Evolutionary conservation across 2,797 vertebrate genomes (phyloP).

Genomic region (Muraenolepis orangiensis): DNA sequence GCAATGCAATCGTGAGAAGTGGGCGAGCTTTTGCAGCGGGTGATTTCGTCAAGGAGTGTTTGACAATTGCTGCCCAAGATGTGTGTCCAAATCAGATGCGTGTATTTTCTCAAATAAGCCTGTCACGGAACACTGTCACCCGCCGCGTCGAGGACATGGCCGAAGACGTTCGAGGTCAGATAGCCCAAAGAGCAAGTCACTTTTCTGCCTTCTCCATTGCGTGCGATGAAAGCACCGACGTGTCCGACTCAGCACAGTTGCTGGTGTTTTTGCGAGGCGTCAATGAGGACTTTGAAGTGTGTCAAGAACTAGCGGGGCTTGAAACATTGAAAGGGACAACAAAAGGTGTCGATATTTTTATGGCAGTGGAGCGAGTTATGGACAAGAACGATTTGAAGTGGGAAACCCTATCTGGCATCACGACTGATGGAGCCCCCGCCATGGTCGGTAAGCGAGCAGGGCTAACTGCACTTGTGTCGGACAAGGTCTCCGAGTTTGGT

Average conservation of each 20-base stretch:
- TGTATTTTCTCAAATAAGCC: constrained; percentile 5
- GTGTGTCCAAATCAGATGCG: not conserved
- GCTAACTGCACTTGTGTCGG: not conserved
- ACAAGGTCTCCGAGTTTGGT: not conserved
- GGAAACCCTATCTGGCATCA: not conserved
- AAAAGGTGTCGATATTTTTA: not conserved
- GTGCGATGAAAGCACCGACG: constrained; percentile 1
- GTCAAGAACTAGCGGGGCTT: not conserved
- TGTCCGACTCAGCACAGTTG: not conserved
- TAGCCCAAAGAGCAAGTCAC: not conserved
- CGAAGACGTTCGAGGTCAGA: not conserved
- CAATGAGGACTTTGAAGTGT: not conserved
- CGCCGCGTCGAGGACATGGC: constrained; percentile 2
- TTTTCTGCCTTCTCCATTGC: constrained; percentile 4
- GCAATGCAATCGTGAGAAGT: not conserved
- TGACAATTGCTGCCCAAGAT: not conserved
- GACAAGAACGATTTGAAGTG: not conserved
- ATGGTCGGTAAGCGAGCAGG: not conserved
- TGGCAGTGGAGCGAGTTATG: not conserved
- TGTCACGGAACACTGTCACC: constrained; percentile 6
- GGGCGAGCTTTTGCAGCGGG: not conserved
- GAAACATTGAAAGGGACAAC: not conserved
- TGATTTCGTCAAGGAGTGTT: constrained; percentile 5
- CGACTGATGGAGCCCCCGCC: not conserved
- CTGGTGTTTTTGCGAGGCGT: not conserved